Base-by-base conservation (phyloP, 1,140 invertebrate genomes). In the Metopolophium dirhodum region DNA sequence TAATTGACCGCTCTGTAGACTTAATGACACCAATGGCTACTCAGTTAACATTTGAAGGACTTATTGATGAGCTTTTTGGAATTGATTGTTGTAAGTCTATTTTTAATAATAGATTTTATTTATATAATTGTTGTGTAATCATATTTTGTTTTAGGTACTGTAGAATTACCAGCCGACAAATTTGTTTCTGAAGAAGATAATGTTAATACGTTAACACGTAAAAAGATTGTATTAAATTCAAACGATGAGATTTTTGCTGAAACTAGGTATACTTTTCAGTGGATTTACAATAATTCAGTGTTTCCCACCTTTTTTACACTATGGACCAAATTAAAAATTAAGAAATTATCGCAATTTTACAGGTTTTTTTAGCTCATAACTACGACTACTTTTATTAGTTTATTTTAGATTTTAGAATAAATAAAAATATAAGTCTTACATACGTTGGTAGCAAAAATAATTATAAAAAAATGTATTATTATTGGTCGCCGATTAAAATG, bases 41-140 rank as follows among this genome's bases (percentile, higher is more conserved):
- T 1, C 99, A 99, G 94, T 96, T 99, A 35, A 99, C 99, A 1
- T 99, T 99, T 95, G 99, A 99, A 96, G 99, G 99, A 35, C 96
- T 99, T 23, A 98, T 99, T 94, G 99, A 99, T 96, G 98, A 98
- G 96, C 96, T 98, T 94, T 98, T 97, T 95, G 96, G 96, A 54
- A 97, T 98, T 87, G 96, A 96, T 94, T 96, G 96, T 94, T 97
- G 97, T 97, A 95, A 96, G 96, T 95, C 41, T 94, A 94, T 95
- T 95, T 90, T 95, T n/a, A 77, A 51, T 93, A 37, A 61, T 47
- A 49, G 20, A 14, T 49, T 61, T 7, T 41, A 41, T 30, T 88
- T 8, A 82, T 45, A 61, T 41, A 45, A 35, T 68, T 82, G 23
- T 45, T 68, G 4, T 23, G 6, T 41, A 61, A 68, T 57, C 18